Percentiles rank a stretch among this genome's conserved stretches.
Evolutionary conservation across 2,113 vertebrate genomes (phyloP).

Genomic region (Salvelinus fontinalis): DNA sequence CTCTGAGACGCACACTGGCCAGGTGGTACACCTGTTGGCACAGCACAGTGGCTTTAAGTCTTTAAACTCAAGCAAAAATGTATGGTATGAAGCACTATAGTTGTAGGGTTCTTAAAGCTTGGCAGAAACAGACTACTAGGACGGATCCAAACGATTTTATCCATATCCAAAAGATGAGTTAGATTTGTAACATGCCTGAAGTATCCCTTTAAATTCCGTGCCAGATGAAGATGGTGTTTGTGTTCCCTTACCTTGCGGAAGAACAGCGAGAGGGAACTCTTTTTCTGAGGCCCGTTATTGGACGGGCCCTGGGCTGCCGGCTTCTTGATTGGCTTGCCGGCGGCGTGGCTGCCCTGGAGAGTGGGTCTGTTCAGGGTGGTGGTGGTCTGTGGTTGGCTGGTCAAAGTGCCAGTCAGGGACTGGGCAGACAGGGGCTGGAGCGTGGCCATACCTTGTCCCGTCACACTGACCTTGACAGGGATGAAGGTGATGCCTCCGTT

Average conservation of each 20-base stretch:
- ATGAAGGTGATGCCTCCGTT: slow-evolving; percentile 84
- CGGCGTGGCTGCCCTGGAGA: slow-evolving; percentile 46
- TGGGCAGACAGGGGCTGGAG: slow-evolving; percentile 78
- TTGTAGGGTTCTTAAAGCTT: too few relatives aligned
- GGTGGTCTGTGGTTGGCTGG: slow-evolving; percentile 57
- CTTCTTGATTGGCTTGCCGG: slow-evolving; percentile 53
- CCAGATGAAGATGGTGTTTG: neutral
- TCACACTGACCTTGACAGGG: slow-evolving; percentile 73
- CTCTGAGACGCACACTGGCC: slow-evolving; percentile 89
- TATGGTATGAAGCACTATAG: too few relatives aligned
- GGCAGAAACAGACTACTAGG: neutral
- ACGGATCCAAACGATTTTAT: too few relatives aligned
- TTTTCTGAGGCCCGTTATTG: slow-evolving; percentile 72
- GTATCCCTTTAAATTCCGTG: too few relatives aligned
- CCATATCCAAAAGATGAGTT: too few relatives aligned
- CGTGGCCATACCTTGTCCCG: slow-evolving; percentile 71
- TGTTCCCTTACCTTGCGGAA: slow-evolving; percentile 85
- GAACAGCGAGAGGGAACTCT: slow-evolving; percentile 90
- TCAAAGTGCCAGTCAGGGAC: slow-evolving; percentile 62
- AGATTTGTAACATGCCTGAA: neutral
- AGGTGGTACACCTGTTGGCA: slow-evolving; percentile 87
- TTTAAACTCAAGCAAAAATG: too few relatives aligned
- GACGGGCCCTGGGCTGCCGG: slow-evolving; percentile 63
- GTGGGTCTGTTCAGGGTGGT: slow-evolving; percentile 69
- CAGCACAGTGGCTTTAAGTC: too few relatives aligned